Conservation (phyloP, 2,113 vertebrate species). For the Tursiops truncatus region DNA sequence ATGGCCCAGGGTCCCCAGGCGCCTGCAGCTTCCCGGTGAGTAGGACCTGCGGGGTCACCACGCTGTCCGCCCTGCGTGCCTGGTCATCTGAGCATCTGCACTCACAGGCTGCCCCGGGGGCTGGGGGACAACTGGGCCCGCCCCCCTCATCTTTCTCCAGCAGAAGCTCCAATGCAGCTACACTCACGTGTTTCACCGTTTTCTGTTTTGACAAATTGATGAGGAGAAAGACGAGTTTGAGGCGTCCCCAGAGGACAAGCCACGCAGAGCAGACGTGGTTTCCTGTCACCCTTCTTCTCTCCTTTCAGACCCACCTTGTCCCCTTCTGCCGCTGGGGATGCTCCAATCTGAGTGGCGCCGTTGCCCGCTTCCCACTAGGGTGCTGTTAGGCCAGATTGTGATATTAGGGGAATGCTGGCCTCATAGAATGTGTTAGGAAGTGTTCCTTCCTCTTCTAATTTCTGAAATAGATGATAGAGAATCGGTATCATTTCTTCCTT, state of each 20-base stretch:
- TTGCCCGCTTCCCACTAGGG: background rate
- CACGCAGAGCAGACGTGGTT: background rate
- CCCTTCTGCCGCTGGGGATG: background rate
- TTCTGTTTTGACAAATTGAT: background rate
- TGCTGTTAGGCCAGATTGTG: background rate
- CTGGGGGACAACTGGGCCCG: fast-evolving
- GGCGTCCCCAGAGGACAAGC: background rate
- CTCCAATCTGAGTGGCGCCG: background rate
- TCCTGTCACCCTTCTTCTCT: background rate
- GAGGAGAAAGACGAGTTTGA: background rate
- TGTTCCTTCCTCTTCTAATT: background rate
- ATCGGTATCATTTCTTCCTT: background rate
- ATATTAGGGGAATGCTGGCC: background rate
- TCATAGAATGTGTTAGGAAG: background rate
- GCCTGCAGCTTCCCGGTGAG: constrained; percentile 12
- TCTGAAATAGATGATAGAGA: background rate
- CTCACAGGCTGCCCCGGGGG: fast-evolving
- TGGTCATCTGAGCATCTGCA: background rate
- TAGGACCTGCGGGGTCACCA: background rate
- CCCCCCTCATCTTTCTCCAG: too few relatives aligned
- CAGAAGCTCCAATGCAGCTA: background rate
- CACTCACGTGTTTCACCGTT: background rate
- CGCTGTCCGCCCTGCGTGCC: fast-evolving
- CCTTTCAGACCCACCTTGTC: background rate
- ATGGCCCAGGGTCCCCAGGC: background rate